Base-by-base conservation (phyloP, 2,888 invertebrate genomes). In the Furcula furcula region DNA sequence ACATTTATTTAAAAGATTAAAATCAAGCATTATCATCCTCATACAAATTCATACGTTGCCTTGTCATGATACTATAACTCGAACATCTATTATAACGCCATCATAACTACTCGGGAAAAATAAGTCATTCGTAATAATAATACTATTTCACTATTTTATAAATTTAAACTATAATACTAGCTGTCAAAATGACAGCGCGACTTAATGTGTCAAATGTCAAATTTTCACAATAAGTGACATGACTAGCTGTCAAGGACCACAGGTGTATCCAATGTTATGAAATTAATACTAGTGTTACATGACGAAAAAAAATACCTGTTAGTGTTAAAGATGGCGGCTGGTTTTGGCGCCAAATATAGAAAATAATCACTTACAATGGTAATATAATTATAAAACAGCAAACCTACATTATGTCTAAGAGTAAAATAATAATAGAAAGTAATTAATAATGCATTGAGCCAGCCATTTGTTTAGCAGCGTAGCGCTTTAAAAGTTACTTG, bases 71-170 rank as follows among this genome's bases (percentile, higher is more conserved):
- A 72, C 75, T 78, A 74, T 69, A 73, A 75, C 38, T 68, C 67
- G 79, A 84, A 84, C 81, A 82, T 77, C 84, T 84, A 78, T 82
- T 30, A 78, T 72, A 80, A 86, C 85, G 87, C 86, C 86, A 86
- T 87, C 88, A 85, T 86, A 85, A 50, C 66, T 68, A 76, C 69
- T 74, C 68, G 72, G 72, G 52, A 72, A 70, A 56, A 53, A 46
- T 67, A 84, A 34, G 31, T 46, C 40, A 23, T 45, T 45, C 51
- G 45, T 51, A 46, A 45, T 56, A 60, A 60, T 60, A 63, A 48
- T 59, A 59, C 47, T 51, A 54, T 51, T n/a, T 27, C 9, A 29
- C 28, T 31, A 31, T 30, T 14, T 31, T 14, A 26, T 14, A 26
- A 52, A 60, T 49, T 56, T 60, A 54, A 46, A 53, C 57, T 60